Conservation (phyloP, 2,888 invertebrate genomes). For the Poecilobothrus nobilitatus region DNA sequence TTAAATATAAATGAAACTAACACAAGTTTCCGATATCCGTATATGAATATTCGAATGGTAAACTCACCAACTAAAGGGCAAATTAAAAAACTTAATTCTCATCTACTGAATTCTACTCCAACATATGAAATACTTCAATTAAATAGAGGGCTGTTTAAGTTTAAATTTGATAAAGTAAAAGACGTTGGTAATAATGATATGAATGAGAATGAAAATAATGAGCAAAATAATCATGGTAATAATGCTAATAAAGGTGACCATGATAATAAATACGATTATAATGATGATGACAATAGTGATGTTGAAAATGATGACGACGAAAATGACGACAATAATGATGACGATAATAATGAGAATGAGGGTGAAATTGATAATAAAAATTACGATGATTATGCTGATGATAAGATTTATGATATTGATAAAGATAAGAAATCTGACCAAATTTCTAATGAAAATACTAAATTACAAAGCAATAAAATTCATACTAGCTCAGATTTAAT, state of each 20-base stretch:
- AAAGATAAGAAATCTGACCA: too few relatives aligned
- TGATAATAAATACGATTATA: constrained; percentile 13
- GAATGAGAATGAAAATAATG: constrained; percentile 10
- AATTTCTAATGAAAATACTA: too few relatives aligned
- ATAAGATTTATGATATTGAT: too few relatives aligned
- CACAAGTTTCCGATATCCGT: constrained; percentile 2
- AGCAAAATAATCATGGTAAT: not conserved
- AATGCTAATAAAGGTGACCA: constrained; percentile 18
- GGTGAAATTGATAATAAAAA: constrained; percentile 15
- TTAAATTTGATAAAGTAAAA: constrained; percentile 18
- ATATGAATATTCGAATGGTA: constrained; percentile 3
- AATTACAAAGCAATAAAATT: too few relatives aligned
- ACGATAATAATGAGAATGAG: constrained; percentile 22
- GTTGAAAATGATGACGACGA: constrained; percentile 24
- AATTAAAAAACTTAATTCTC: constrained; percentile 18
- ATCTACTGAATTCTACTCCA: not conserved
- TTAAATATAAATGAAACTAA: constrained; percentile 18
- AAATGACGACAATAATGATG: constrained; percentile 16
- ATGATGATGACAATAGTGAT: constrained; percentile 20
- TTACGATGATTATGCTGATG: not conserved
- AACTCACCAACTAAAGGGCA: constrained; percentile 18
- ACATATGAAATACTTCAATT: not conserved
- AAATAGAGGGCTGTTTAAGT: constrained; percentile 21
- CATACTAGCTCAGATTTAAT: not conserved
- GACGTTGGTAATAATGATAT: constrained; percentile 15